These are phyloP conservation scores for Conistra vaccinii DNA, from an alignment of 2,888 invertebrate genomes.

Conservation along the genomic window DNA sequence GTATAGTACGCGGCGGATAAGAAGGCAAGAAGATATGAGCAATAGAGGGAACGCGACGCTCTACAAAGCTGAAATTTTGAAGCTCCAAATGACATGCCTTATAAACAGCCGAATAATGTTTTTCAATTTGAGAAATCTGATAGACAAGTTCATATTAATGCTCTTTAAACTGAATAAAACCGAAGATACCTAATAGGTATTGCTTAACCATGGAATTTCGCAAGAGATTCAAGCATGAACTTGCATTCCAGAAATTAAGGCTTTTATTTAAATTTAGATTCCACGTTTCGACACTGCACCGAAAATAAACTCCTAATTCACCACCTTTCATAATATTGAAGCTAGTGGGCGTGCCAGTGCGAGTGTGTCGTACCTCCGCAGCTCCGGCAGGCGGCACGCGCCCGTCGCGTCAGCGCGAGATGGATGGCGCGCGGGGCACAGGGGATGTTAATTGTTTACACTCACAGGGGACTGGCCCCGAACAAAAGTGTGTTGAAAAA, in stretches of 20 bases:
- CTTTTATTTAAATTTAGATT: background rate
- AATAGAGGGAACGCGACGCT: background rate
- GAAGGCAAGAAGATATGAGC: background rate
- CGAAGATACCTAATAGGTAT: background rate
- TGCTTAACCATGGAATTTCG: background rate
- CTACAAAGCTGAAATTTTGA: background rate
- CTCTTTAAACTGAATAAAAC: background rate
- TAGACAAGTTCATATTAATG: background rate
- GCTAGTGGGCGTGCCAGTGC: background rate
- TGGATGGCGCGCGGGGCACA: conserved; percentile 39
- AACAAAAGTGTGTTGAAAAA: background rate
- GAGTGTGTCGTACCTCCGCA: background rate
- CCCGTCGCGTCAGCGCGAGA: conserved; percentile 29
- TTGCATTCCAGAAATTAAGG: background rate
- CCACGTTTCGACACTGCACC: background rate
- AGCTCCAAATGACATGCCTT: background rate
- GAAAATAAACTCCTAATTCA: conserved; percentile 4
- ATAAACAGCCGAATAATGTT: background rate
- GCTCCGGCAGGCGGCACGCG: conserved; percentile 5
- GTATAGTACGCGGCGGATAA: background rate
- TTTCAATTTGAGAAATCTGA: background rate
- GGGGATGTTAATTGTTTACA: conserved; percentile 49
- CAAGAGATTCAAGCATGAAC: background rate
- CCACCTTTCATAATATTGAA: conserved; percentile 9
- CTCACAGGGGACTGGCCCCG: conserved; percentile 15